A percentile compares a stretch with the other conserved stretches of the same genome.
Conservation (phyloP, 2,888 invertebrate species). For the Habroteleia sp. region DNA sequence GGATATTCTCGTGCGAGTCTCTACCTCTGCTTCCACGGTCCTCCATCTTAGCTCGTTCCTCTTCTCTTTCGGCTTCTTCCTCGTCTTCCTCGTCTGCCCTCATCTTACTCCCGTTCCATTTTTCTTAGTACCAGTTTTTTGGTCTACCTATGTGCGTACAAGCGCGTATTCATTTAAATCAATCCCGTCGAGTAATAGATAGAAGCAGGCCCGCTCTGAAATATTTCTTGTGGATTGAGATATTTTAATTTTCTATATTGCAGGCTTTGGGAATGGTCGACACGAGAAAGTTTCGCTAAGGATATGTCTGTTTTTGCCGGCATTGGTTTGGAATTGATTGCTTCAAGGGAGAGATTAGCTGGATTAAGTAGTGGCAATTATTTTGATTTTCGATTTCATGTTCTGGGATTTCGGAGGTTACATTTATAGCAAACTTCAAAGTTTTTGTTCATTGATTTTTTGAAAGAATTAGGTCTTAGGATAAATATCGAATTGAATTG, state of each 20-base stretch:
- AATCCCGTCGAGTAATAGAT: slow-evolving; percentile 63
- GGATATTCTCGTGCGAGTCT: slow-evolving; percentile 36
- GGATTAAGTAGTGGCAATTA: slow-evolving; percentile 14
- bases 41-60: no score
- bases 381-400: slow-evolving; percentile 34
- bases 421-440: not conserved
- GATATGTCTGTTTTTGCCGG: slow-evolving; percentile 19
- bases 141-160: slow-evolving; percentile 42
- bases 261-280: no score
- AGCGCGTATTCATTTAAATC: slow-evolving; percentile 59
- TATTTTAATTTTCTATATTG: slow-evolving; percentile 41
- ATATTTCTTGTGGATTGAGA: no score
- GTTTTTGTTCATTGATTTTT: slow-evolving; percentile 28
- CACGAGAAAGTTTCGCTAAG: no score
- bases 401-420: slow-evolving; percentile 6
- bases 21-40: no score
- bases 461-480: slow-evolving; percentile 5
- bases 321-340: slow-evolving; percentile 6
- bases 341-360: not conserved
- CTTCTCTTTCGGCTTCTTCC: slow-evolving; percentile 26
- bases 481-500: not conserved
- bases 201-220: no score
- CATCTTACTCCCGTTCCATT: slow-evolving; percentile 21
- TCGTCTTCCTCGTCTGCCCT: slow-evolving; percentile 15
- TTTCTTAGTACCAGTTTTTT: slow-evolving; percentile 36